Conservation (phyloP, 30 jellyfish, hydroid and myxozoan species). For the Turritopsis dohrnii region DNA sequence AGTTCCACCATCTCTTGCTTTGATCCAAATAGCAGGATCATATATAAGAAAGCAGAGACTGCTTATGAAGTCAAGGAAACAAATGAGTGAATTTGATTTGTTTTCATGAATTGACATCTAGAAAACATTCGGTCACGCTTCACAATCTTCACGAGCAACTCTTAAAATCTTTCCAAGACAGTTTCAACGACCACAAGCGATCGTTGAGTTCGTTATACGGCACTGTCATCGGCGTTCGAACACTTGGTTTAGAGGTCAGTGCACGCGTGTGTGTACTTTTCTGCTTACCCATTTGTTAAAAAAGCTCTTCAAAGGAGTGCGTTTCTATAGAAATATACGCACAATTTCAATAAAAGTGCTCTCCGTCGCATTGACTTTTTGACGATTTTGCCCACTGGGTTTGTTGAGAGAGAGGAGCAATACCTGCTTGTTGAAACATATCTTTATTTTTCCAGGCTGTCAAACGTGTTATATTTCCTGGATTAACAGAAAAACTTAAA, state of each 20-base stretch:
- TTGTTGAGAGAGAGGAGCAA: no score
- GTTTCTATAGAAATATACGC: no score
- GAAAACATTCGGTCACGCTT: not conserved
- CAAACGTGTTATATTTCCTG: slow-evolving; percentile 42
- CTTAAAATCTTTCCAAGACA: slow-evolving; percentile 62
- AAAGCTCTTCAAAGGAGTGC: no score
- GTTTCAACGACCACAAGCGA: slow-evolving; percentile 27
- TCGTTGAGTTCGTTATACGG: slow-evolving; percentile 55
- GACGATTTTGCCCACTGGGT: no score
- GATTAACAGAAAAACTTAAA: slow-evolving; percentile 23
- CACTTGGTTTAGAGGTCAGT: slow-evolving; percentile 71
- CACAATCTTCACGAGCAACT: slow-evolving; percentile 54
- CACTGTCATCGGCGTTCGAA: slow-evolving; percentile 54
- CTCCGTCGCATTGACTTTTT: no score
- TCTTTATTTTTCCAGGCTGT: slow-evolving; percentile 29
- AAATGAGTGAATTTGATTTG: not conserved
- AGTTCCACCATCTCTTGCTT: no score
- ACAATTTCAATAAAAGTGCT: no score
- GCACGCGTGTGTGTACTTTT: not conserved
- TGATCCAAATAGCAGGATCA: no score
- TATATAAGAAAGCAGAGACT: no score
- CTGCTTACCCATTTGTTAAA: no score
- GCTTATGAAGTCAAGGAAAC: no score
- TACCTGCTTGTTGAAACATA: not conserved
- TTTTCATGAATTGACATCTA: not conserved